phyloP scores from a whole-genome alignment of 1,140 invertebrate genomes.

The Oppia nitens region DNA sequence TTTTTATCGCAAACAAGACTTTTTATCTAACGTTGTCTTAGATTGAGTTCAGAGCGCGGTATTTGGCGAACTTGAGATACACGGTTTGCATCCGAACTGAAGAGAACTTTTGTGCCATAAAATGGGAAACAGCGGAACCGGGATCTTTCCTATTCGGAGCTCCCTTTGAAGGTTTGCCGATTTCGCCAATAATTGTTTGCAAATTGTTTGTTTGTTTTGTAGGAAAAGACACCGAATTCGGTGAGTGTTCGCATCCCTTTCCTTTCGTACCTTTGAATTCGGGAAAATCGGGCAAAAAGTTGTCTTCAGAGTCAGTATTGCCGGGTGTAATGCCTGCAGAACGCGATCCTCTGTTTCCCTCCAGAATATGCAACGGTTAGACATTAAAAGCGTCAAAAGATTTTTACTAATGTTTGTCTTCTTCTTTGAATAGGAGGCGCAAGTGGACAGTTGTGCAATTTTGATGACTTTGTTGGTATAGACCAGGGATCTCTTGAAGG shows the following conservation, averaged over 20 bases:
- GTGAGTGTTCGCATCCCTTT: constrained; percentile 9
- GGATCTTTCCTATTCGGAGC: constrained; percentile 21
- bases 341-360: constrained; percentile 4
- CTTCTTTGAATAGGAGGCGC: constrained; percentile 12
- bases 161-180: constrained; percentile 15
- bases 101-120: constrained; percentile 66
- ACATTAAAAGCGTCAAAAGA: too few relatives aligned
- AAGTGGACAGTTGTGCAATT: constrained; percentile 21
- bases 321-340: neutral
- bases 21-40: neutral
- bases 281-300: constrained; percentile 2
- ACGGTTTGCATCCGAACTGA: constrained; percentile 64
- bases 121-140: constrained; percentile 21
- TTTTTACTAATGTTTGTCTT: neutral
- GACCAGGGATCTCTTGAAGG: constrained; percentile 23
- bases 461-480: constrained; percentile 23
- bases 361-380: constrained; percentile 5
- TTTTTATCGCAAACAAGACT: too few relatives aligned
- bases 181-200: neutral
- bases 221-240: constrained; percentile 11
- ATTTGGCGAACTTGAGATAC: constrained; percentile 72
- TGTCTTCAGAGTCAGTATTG: neutral
- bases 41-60: constrained; percentile 36
- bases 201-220: neutral
- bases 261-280: constrained; percentile 7